A percentile compares a stretch with the other conserved stretches of the same genome.
Conservation (phyloP, 2,797 vertebrate genomes). For the Dallia pectoralis region DNA sequence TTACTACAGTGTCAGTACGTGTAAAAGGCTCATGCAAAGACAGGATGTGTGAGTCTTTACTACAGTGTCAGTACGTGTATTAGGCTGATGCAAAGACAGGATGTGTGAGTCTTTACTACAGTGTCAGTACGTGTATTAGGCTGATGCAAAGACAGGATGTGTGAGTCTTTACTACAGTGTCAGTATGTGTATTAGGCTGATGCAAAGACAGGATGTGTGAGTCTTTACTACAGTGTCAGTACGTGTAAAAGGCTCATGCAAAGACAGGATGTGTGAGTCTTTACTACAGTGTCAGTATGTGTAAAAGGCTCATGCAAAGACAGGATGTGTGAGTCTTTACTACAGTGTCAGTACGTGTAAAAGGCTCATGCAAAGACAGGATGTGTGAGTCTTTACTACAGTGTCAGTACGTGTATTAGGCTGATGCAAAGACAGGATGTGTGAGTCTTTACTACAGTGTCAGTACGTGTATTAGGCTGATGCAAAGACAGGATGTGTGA, state of each 20-base stretch:
- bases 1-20: slow-evolving; percentile 19
- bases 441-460: slow-evolving; percentile 14
- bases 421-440: slow-evolving; percentile 39
- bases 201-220: slow-evolving; percentile 44
- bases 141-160: slow-evolving; percentile 39
- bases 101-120: slow-evolving; percentile 3
- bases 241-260: slow-evolving; percentile 19
- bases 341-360: slow-evolving; percentile 27
- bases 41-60: slow-evolving; percentile 20
- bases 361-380: slow-evolving; percentile 36
- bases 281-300: slow-evolving; percentile 19
- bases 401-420: slow-evolving; percentile 27
- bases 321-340: slow-evolving; percentile 20
- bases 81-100: slow-evolving; percentile 36
- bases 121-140: slow-evolving; percentile 27
- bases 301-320: slow-evolving; percentile 35
- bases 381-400: slow-evolving; percentile 3
- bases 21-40: slow-evolving; percentile 35
- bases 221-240: slow-evolving; percentile 19
- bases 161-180: slow-evolving; percentile 14
- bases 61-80: slow-evolving; percentile 26
- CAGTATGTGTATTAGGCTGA: slow-evolving; percentile 24
- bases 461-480: slow-evolving; percentile 24
- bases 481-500: slow-evolving; percentile 44
- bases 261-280: slow-evolving; percentile 43